These are phyloP conservation scores for Thyatira batis DNA, from an alignment of 2,888 invertebrate species.

Conservation along the genomic window DNA sequence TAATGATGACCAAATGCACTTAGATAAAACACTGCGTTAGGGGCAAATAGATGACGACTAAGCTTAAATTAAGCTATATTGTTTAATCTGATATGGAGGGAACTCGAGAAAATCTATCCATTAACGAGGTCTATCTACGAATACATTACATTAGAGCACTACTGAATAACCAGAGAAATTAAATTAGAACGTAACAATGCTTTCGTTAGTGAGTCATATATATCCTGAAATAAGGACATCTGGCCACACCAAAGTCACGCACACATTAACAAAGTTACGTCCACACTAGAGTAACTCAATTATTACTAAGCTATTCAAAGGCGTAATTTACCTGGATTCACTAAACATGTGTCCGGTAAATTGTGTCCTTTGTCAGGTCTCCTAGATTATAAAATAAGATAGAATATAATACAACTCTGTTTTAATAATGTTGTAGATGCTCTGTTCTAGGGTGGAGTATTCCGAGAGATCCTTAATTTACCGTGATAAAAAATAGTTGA, in stretches of 20 bases:
- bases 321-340: background rate
- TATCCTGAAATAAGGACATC: background rate
- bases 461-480: too few species aligned
- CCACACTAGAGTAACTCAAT: background rate
- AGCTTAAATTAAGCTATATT: too few species aligned
- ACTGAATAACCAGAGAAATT: too few species aligned
- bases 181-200: background rate
- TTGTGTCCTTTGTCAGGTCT: background rate
- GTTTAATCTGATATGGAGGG: too few species aligned
- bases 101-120: too few species aligned
- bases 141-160: too few species aligned
- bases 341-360: background rate
- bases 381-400: background rate
- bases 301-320: background rate
- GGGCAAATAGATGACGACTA: too few species aligned
- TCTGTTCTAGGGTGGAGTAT: background rate
- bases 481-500: too few species aligned
- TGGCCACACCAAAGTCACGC: background rate
- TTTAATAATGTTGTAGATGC: background rate
- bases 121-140: too few species aligned
- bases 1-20: too few species aligned
- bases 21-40: too few species aligned
- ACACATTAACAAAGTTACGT: background rate
- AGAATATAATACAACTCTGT: background rate
- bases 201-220: background rate